Conservation (phyloP, 2,888 invertebrate genomes). For the Phaedon cochleariae region DNA sequence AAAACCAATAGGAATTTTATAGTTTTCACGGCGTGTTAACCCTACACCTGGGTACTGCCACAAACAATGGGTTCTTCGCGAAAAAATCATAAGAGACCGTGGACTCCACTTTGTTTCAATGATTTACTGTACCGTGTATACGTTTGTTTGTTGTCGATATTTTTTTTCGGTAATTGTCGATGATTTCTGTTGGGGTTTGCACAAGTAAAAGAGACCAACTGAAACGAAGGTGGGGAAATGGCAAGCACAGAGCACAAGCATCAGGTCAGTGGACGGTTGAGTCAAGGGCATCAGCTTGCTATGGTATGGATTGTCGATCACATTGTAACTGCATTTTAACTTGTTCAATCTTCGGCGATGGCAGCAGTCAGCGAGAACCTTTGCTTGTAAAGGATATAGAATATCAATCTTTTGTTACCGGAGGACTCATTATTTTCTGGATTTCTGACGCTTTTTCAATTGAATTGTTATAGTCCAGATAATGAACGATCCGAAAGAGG, state of each 20-base stretch:
- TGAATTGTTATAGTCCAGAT: constrained; percentile 1
- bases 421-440: constrained; percentile 15
- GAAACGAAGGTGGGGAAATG: constrained; percentile 48
- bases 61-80: constrained; percentile 5
- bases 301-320: constrained; percentile 55
- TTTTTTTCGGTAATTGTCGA: constrained; percentile 31
- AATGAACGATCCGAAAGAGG: too few species aligned
- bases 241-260: constrained; percentile 48
- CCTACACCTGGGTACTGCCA: constrained; percentile 1
- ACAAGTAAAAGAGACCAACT: constrained; percentile 41
- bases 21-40: constrained; percentile 24
- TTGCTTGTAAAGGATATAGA: constrained; percentile 28
- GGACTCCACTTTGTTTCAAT: constrained; percentile 11
- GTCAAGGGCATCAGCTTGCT: constrained; percentile 61
- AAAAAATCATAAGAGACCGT: constrained; percentile 5
- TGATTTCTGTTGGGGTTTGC: constrained; percentile 37
- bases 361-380: constrained; percentile 32
- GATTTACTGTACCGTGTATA: neutral
- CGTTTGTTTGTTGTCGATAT: constrained; percentile 8
- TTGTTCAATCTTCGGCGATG: constrained; percentile 34
- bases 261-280: constrained; percentile 62
- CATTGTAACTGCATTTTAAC: constrained; percentile 49
- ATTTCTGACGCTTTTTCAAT: constrained; percentile 4
- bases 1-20: constrained; percentile 24
- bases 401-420: constrained; percentile 25